Percentiles rank a stretch among this genome's conserved stretches.
Conservation (phyloP, 92 coral and sea anemone species). For the Pocillopora grandis region DNA sequence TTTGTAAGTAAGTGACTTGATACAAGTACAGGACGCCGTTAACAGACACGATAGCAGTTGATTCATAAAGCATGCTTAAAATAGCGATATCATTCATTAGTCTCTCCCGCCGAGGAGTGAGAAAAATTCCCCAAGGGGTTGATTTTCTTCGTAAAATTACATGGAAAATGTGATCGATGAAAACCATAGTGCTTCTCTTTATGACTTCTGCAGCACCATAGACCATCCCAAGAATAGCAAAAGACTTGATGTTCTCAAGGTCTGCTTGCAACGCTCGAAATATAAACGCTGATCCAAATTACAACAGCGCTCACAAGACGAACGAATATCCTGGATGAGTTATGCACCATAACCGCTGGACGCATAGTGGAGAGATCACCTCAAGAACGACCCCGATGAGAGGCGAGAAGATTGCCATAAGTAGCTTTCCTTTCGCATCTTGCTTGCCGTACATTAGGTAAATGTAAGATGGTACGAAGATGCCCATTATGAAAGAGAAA, state of each 20-base stretch:
- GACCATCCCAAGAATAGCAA: conserved; percentile 20
- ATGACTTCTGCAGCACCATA: conserved; percentile 11
- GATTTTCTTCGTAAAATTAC: conserved; percentile 4
- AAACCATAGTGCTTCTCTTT: conserved; percentile 2
- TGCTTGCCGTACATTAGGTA: background rate
- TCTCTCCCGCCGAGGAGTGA: conserved; percentile 54
- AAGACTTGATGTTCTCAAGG: background rate
- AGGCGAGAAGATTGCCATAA: conserved; percentile 4
- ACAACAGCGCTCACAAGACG: conserved; percentile 8
- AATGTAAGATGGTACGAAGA: background rate
- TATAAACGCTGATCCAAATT: background rate
- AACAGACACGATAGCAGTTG: too few species aligned
- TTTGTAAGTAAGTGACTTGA: too few species aligned
- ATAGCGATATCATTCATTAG: conserved; percentile 34
- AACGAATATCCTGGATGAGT: conserved; percentile 17
- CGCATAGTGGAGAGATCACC: conserved; percentile 9
- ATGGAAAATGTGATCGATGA: conserved; percentile 15
- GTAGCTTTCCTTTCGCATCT: background rate
- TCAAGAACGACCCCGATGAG: background rate
- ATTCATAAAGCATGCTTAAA: too few species aligned
- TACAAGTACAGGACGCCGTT: too few species aligned
- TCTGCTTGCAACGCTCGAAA: conserved; percentile 10
- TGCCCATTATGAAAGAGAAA: background rate
- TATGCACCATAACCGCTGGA: conserved; percentile 1
- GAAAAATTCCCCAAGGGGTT: conserved; percentile 38